Base-by-base conservation (phyloP, 2,888 invertebrate species). In the Parnassius glacialis region DNA sequence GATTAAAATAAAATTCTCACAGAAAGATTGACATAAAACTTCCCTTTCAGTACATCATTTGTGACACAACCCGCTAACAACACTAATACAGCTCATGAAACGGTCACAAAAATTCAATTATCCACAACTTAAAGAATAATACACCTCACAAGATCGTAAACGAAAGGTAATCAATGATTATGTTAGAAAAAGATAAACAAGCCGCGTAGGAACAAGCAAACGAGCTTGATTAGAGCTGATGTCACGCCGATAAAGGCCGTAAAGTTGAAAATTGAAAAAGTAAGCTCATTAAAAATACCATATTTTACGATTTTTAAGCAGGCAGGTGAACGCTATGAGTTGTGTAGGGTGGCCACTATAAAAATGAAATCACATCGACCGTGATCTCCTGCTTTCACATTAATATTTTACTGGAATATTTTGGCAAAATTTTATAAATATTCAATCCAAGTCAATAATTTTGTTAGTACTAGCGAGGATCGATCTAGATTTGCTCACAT, bases 191-290 rank as follows among this genome's bases (percentile, higher is more conserved):
- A 73, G 69, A 71, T 71, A 71, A 70, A 70, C 67, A 73, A 63
- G 57, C 59, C 59, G 59, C 59, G 34, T 44, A 73, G 78, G 78
- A 80, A 83, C 79, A 81, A 82, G 79, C 76, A 80, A 84, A 82
- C 77, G 79, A 78, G 81, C 80, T 78, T 86, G 88, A 90, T 91
- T 87, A 89, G 80, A 81, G 74, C 80, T 82, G 91, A 91, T 91
- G 90, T 90, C 87, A 86, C 91, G 89, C 91, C 87, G 91, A 91
- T 91, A 90, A 85, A 85, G 77, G 80, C 78, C 79, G 76, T 85
- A 88, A 83, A 85, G 80, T 80, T 85, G 85, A 87, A 90, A 91
- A 91, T 90, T 91, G 90, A 90, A 90, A 90, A 86, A 83, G 90
- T 81, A 80, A 79, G 77, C 81, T 87, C 87, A 91, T 91, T 90